Base-by-base conservation (phyloP, 2,113 vertebrate genomes). In the cat (Felis catus) region DNA sequence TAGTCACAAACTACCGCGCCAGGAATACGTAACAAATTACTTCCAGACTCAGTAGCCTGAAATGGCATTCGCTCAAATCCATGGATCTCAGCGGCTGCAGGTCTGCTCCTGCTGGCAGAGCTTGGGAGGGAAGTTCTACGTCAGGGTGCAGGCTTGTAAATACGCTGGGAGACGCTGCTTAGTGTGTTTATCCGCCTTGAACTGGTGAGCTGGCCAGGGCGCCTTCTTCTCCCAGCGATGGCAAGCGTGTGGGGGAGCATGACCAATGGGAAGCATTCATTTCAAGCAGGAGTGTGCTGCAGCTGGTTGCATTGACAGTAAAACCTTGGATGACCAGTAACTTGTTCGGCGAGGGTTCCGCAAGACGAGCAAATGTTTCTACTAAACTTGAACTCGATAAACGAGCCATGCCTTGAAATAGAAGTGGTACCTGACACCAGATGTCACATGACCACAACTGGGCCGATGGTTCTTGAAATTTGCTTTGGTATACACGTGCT, bases 101-200 rank as follows among this genome's bases (percentile, higher is more conserved):
- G 29, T 80, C 16, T 68, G 6, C 15, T 80, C 16, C 33, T 11
- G 18, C 8, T 31, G 11, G 9, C 31, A 70, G 21, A 61, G 7
- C 5, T 65, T 36, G 18, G 8, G 3, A 51, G 5, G 16, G 7
- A 0, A 1, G 21, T 14, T 90, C 33, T 53, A 14, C 3, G n/a
- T 87, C 74, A 61, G 7, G 1, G 1, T 29, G 73, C 3, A 31
- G 14, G 29, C n/a, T 18, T 90, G 1, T 41, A n/a, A 95, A 2
- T 27, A n/a, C 63, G n/a, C 66, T 48, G 29, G 48, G 21, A 39
- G 1, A 0, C 10, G 2, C 25, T 31, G 33, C 1, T 66, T 18
- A 23, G 9, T 4, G 51, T 31, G 45, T 81, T 58, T 27, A 15
- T n/a, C 11, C 27, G 61, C 2, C 23, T 76, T 45, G 8, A 80